A percentile compares a stretch with the other conserved stretches of the same genome.
Conservation (phyloP, 2,888 invertebrate species). For the Drosophila algonquin region DNA sequence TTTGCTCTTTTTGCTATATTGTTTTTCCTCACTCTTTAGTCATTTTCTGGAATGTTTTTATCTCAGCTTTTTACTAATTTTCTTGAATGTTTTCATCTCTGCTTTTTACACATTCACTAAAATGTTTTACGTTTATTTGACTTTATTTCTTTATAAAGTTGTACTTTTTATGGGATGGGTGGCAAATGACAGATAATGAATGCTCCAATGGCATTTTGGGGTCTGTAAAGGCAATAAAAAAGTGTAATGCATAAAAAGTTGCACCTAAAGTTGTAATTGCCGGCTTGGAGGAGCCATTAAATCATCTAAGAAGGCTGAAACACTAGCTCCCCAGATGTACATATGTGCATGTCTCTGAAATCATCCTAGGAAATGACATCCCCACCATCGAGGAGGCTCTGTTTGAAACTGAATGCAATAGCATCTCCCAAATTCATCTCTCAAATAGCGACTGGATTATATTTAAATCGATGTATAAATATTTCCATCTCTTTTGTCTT, state of each 20-base stretch:
- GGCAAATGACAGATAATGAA: constrained; percentile 65
- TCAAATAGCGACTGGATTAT: constrained; percentile 6
- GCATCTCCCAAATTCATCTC: too few relatives aligned
- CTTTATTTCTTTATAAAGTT: constrained; percentile 46
- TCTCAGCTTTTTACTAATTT: not conserved
- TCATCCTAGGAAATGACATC: too few relatives aligned
- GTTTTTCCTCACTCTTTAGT: not conserved
- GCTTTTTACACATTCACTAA: not conserved
- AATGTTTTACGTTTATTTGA: constrained; percentile 30
- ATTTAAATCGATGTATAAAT: constrained; percentile 24
- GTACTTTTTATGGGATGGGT: constrained; percentile 53
- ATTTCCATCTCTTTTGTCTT: constrained; percentile 27
- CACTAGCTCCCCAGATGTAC: too few relatives aligned
- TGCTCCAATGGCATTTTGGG: constrained; percentile 51
- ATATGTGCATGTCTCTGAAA: too few relatives aligned
- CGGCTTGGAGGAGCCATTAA: constrained; percentile 10
- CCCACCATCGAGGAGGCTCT: too few relatives aligned
- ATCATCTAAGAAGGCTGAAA: not conserved
- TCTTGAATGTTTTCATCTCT: too few relatives aligned
- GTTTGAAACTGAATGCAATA: too few relatives aligned
- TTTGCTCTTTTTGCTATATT: not conserved
- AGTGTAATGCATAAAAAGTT: constrained; percentile 52
- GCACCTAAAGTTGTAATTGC: constrained; percentile 27
- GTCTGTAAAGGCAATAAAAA: constrained; percentile 52
- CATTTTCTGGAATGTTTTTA: not conserved